Conservation (phyloP, 2,888 invertebrate species). For the Spilarctia lutea region DNA sequence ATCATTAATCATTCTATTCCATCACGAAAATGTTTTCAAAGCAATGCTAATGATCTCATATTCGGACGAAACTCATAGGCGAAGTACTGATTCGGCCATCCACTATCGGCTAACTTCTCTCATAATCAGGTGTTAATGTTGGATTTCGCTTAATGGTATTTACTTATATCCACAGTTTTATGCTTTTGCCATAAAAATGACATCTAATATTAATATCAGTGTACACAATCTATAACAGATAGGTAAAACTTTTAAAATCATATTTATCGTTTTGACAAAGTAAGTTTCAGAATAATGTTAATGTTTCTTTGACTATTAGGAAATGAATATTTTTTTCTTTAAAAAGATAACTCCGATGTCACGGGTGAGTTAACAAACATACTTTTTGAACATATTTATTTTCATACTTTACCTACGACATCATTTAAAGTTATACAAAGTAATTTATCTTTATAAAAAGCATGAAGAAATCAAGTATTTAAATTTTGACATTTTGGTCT, state of each 20-base stretch:
- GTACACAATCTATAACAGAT: neutral
- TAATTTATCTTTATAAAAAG: constrained; percentile 21
- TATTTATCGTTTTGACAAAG: constrained; percentile 8
- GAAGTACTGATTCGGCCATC: neutral
- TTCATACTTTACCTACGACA: too few species aligned
- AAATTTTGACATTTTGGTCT: constrained; percentile 22
- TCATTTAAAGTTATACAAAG: constrained; percentile 15
- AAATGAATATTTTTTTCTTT: constrained; percentile 5
- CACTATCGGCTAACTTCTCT: neutral
- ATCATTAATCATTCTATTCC: neutral
- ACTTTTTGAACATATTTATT: too few species aligned
- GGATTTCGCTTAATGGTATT: neutral
- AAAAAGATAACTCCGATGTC: too few species aligned
- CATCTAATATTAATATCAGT: neutral
- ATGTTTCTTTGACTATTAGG: constrained; percentile 1
- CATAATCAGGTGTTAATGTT: neutral
- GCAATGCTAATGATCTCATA: neutral
- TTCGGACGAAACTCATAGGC: neutral
- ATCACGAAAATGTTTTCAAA: neutral
- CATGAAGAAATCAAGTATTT: constrained; percentile 29
- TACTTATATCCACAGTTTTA: neutral
- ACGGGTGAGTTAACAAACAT: too few species aligned
- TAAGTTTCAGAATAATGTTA: neutral
- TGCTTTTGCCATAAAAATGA: neutral
- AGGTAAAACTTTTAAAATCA: neutral